A percentile compares a stretch with the other conserved stretches of the same genome.
phyloP scores from a whole-genome alignment of 2,888 invertebrate genomes.

The Crematogaster levior region DNA sequence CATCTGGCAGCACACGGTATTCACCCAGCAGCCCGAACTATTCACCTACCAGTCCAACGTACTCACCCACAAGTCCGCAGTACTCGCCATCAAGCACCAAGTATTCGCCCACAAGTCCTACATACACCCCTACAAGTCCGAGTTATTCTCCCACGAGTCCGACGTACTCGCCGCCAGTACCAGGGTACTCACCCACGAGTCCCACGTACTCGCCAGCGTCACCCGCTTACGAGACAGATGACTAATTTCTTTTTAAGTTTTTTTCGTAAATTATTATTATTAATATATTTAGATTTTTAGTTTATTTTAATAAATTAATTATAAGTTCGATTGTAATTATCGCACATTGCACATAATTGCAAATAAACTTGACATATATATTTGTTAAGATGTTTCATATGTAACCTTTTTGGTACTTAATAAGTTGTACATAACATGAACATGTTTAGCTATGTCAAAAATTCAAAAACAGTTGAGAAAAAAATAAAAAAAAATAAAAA shows the following conservation, averaged over 20 bases:
- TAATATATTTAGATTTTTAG: not conserved
- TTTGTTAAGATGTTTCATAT: conserved; percentile 2
- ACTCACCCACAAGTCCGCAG: conserved; percentile 94
- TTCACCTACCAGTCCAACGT: conserved; percentile 94
- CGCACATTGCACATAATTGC: not conserved
- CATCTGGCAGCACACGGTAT: conserved; percentile 91
- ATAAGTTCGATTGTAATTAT: conserved; percentile 16
- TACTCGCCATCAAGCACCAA: conserved; percentile 94
- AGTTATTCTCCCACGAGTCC: conserved; percentile 93
- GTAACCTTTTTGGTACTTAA: not conserved
- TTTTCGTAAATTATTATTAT: not conserved
- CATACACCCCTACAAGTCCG: conserved; percentile 92
- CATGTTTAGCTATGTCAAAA: not conserved
- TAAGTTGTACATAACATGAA: not conserved
- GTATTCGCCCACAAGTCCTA: conserved; percentile 92
- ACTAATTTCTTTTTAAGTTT: conserved; percentile 74
- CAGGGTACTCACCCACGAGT: conserved; percentile 88
- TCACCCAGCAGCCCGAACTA: conserved; percentile 92
- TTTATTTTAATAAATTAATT: conserved; percentile 16
- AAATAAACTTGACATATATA: not conserved
- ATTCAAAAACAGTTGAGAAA: not conserved
- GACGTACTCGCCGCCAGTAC: conserved; percentile 90
- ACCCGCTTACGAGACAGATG: conserved; percentile 88
- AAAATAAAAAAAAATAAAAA: conserved; percentile 11
- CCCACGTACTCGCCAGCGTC: conserved; percentile 89